phyloP scores from a whole-genome alignment of 1,140 invertebrate genomes.

The Ridgeia piscesae region DNA sequence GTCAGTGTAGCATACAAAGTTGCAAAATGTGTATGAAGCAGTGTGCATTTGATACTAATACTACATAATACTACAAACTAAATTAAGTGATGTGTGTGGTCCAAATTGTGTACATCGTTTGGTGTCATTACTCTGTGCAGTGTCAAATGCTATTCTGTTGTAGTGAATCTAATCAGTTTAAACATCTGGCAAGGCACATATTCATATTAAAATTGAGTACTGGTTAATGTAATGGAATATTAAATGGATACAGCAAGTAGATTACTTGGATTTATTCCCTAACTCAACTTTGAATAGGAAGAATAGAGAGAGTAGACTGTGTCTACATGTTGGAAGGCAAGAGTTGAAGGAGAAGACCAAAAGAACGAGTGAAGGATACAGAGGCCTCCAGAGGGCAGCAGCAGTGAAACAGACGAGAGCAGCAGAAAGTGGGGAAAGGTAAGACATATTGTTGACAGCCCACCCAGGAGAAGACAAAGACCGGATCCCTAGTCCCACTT shows the following conservation, averaged over 20 bases:
- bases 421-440: too few species aligned
- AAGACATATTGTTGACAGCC: too few species aligned
- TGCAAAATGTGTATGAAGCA: not conserved
- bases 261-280: not conserved
- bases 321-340: too few species aligned
- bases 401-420: too few species aligned
- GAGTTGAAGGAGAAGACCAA: too few species aligned
- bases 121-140: not conserved
- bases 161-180: not conserved
- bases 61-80: too few species aligned
- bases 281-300: too few species aligned
- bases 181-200: not conserved
- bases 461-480: not conserved
- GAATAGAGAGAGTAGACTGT: too few species aligned
- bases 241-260: not conserved
- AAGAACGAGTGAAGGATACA: too few species aligned
- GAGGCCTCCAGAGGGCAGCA: too few species aligned
- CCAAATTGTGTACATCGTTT: not conserved
- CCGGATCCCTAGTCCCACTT: not conserved
- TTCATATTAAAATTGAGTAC: not conserved
- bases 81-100: too few species aligned
- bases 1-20: not conserved
- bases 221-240: not conserved
- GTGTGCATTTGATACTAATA: too few species aligned
- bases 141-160: not conserved